Percentiles rank a stretch among this genome's conserved stretches.
These are phyloP conservation scores for Catostylus mosaicus DNA, from an alignment of 30 jellyfish, hydroid and myxozoan species.

Conservation along the genomic window DNA sequence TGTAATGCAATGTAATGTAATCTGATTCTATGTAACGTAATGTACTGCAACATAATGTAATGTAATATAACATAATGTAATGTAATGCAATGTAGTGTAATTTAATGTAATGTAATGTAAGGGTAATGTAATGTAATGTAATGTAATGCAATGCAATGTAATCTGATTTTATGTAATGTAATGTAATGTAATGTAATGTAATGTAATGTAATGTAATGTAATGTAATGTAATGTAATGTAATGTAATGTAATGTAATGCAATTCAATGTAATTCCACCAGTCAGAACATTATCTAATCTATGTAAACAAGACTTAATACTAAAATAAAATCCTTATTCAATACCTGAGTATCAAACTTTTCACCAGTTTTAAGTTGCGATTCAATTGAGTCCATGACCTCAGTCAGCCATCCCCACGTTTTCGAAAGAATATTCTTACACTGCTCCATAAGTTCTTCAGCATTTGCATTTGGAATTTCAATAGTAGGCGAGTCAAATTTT, in stretches of 20 bases:
- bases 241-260: not conserved
- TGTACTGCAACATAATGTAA: not conserved
- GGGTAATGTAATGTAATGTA: too few relatives aligned
- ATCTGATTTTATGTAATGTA: too few relatives aligned
- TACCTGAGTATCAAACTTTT: constrained; percentile 82
- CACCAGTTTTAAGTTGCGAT: constrained; percentile 71
- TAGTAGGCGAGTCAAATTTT: constrained; percentile 12
- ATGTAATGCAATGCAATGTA: too few relatives aligned
- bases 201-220: not conserved
- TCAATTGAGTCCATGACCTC: constrained; percentile 74
- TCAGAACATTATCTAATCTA: too few relatives aligned
- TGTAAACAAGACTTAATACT: too few relatives aligned
- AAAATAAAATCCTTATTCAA: too few relatives aligned
- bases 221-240: not conserved
- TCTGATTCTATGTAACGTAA: too few relatives aligned
- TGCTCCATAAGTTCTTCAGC: constrained; percentile 56
- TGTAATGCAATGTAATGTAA: too few relatives aligned
- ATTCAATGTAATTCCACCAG: too few relatives aligned
- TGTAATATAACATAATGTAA: not conserved
- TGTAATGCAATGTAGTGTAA: too few relatives aligned
- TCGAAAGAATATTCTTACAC: constrained; percentile 31
- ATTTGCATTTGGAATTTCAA: constrained; percentile 41
- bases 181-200: not conserved
- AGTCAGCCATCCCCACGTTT: constrained; percentile 82
- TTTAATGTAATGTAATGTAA: too few relatives aligned